Conservation (phyloP, 1,140 invertebrate species). For the Polyergus mexicanus region DNA sequence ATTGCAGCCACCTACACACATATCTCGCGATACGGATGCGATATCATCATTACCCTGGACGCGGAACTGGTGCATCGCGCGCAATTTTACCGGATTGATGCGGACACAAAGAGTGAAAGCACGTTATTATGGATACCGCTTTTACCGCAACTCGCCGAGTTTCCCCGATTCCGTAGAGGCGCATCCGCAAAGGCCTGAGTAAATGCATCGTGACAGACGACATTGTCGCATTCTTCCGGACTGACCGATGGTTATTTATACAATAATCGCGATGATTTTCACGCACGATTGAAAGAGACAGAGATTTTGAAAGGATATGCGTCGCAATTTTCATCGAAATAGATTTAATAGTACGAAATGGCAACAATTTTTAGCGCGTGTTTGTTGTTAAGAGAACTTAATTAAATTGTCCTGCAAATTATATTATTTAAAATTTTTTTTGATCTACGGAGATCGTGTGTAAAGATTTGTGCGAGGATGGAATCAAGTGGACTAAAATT, state of each 20-base stretch:
- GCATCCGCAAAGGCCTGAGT: neutral
- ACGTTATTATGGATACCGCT: conserved; percentile 40
- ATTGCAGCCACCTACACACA: neutral
- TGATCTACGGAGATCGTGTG: too few relatives aligned
- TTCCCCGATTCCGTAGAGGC: conserved; percentile 34
- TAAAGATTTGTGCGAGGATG: too few relatives aligned
- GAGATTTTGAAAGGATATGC: neutral
- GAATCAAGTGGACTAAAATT: too few relatives aligned
- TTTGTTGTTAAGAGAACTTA: neutral
- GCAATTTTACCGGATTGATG: conserved; percentile 22
- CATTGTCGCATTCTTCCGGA: conserved; percentile 12
- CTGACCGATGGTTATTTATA: conserved; percentile 24
- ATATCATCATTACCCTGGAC: neutral
- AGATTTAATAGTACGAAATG: neutral
- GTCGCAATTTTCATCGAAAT: neutral
- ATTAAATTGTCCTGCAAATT: too few relatives aligned
- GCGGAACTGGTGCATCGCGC: conserved; percentile 3
- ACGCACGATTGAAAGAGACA: neutral
- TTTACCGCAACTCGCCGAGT: conserved; percentile 43
- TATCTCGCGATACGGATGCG: neutral
- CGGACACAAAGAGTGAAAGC: conserved; percentile 53
- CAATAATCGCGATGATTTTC: neutral
- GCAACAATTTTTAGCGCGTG: neutral
- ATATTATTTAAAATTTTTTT: neutral
- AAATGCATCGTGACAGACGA: conserved; percentile 6